phyloP scores from a whole-genome alignment of 2,888 invertebrate species.

The Graphium colonna region DNA sequence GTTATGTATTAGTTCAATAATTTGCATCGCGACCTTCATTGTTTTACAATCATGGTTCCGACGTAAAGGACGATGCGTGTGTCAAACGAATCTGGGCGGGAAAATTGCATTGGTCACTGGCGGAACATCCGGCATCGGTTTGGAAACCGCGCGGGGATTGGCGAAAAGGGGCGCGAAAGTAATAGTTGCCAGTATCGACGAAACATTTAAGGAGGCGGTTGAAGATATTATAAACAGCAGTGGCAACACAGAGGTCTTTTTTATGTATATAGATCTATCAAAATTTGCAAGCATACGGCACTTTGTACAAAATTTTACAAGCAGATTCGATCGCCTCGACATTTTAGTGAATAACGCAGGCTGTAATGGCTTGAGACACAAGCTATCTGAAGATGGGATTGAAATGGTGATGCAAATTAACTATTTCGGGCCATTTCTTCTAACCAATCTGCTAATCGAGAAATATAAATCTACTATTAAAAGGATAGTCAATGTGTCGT shows the following conservation, averaged over 20 bases:
- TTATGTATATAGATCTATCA: conserved; percentile 68
- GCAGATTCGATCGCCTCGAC: conserved; percentile 72
- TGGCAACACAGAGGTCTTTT: conserved; percentile 85
- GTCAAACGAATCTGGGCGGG: conserved; percentile 52
- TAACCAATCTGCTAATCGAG: conserved; percentile 82
- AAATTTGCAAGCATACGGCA: conserved; percentile 73
- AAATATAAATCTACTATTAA: conserved; percentile 60
- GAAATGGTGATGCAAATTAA: conserved; percentile 83
- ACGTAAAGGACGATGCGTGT: conserved; percentile 38
- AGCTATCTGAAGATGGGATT: conserved; percentile 79
- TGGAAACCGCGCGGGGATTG: conserved; percentile 85
- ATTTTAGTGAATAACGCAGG: conserved; percentile 84
- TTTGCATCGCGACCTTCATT: conserved; percentile 1
- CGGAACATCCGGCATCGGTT: conserved; percentile 90
- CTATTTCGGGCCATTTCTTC: conserved; percentile 85
- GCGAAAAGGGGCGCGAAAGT: conserved; percentile 85
- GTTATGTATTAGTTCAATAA: background rate
- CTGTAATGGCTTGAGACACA: conserved; percentile 49
- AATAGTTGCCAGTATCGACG: conserved; percentile 86
- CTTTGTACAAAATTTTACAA: conserved; percentile 81
- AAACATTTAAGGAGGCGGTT: conserved; percentile 84
- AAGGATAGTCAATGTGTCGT: conserved; percentile 66
- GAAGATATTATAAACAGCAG: conserved; percentile 84
- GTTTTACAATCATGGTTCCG: background rate
- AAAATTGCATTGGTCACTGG: conserved; percentile 88